These are phyloP conservation scores for Oryzias curvinotus DNA, from an alignment of 2,113 vertebrate genomes.

Conservation along the genomic window DNA sequence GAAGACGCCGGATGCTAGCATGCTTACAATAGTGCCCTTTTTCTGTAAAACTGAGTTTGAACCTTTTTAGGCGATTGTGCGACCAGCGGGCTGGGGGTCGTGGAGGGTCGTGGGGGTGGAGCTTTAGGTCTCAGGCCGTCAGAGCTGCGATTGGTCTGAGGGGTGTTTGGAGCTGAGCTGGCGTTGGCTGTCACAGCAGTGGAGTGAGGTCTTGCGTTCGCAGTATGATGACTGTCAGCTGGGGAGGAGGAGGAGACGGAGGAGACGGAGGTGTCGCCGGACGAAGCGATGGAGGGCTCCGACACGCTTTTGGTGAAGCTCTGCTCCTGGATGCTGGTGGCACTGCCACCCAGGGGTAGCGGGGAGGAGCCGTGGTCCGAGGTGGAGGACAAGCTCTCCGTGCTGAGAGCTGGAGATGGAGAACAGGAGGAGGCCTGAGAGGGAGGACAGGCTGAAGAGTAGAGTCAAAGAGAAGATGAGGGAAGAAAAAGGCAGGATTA, in stretches of 20 bases:
- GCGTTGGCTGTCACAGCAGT: constrained; percentile 49
- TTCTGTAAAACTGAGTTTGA: background rate
- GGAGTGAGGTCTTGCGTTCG: constrained; percentile 37
- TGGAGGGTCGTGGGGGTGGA: constrained; percentile 58
- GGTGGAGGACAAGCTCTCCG: constrained; percentile 86
- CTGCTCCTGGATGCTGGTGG: constrained; percentile 59
- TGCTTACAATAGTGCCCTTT: too few species aligned
- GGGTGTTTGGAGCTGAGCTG: constrained; percentile 78
- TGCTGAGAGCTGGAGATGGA: constrained; percentile 91
- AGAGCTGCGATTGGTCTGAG: constrained; percentile 70
- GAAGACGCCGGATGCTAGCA: too few species aligned
- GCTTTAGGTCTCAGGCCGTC: constrained; percentile 37
- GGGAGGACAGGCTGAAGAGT: constrained; percentile 64
- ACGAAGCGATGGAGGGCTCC: constrained; percentile 84
- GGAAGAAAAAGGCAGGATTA: constrained; percentile 10
- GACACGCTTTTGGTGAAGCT: constrained; percentile 81
- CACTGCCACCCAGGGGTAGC: constrained; percentile 32
- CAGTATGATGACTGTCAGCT: constrained; percentile 41
- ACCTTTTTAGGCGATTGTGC: constrained; percentile 67
- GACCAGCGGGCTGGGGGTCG: constrained; percentile 60
- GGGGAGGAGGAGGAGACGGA: constrained; percentile 50
- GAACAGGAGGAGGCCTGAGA: constrained; percentile 88
- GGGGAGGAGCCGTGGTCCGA: constrained; percentile 81
- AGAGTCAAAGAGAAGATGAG: constrained; percentile 5
- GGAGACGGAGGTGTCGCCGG: constrained; percentile 24